Conservation (phyloP, 2,888 invertebrate species). For the Lasiommata megera region DNA sequence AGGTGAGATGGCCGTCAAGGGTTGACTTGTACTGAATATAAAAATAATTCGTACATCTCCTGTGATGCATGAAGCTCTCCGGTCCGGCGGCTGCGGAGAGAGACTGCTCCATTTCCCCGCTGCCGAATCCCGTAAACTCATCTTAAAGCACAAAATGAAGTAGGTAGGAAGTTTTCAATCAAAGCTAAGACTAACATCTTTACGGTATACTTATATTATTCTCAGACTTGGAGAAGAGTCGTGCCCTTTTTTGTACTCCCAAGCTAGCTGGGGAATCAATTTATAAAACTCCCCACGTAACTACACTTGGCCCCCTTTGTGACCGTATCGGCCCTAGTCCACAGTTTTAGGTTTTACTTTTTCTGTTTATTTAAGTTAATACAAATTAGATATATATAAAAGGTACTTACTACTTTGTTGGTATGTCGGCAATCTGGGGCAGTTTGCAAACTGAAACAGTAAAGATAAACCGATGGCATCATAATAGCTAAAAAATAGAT, state of each 20-base stretch:
- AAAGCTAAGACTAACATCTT: too few relatives aligned
- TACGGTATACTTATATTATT: too few relatives aligned
- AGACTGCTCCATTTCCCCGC: background rate
- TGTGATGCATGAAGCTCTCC: background rate
- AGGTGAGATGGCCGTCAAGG: too few relatives aligned
- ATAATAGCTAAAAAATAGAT: too few relatives aligned
- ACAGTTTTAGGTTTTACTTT: too few relatives aligned
- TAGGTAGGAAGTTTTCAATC: background rate
- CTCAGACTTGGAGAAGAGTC: too few relatives aligned
- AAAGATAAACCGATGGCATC: background rate
- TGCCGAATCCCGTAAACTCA: background rate
- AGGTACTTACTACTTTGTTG: background rate
- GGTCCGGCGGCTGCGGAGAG: background rate
- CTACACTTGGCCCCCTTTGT: too few relatives aligned
- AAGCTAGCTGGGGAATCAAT: too few relatives aligned
- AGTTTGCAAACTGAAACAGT: slow-evolving; percentile 3
- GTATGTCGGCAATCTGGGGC: background rate
- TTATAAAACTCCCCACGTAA: too few relatives aligned
- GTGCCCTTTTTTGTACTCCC: too few relatives aligned
- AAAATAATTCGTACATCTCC: background rate
- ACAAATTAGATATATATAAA: background rate
- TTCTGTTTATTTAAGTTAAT: background rate
- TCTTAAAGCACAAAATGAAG: background rate
- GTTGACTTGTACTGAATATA: too few relatives aligned
- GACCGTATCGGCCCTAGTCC: too few relatives aligned